Evolutionary conservation across 2,113 vertebrate genomes (phyloP).

Genomic region (Struthio camelus): DNA sequence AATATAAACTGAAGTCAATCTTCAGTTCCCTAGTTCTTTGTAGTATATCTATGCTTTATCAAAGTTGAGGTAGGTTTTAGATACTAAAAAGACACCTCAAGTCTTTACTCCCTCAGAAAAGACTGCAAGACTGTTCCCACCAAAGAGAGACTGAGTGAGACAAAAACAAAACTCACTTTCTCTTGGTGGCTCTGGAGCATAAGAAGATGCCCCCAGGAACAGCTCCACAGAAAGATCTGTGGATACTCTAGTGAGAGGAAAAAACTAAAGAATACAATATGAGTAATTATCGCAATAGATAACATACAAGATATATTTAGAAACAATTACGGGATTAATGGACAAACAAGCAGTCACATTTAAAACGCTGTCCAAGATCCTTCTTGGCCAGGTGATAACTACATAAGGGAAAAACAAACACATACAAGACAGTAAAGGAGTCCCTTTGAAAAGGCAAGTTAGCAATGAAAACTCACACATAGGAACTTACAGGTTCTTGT

Average conservation of each 20-base stretch:
- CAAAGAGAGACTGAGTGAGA: neutral
- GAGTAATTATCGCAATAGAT: neutral
- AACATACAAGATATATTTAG: neutral
- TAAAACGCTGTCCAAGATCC: neutral
- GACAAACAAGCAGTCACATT: neutral
- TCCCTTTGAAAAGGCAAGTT: neutral
- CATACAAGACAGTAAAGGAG: neutral
- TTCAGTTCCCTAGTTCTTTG: neutral
- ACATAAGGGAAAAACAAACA: accelerated
- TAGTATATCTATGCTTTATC: neutral
- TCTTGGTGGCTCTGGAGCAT: neutral
- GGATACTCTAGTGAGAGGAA: neutral
- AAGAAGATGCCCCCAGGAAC: neutral
- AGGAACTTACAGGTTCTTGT: slow-evolving; percentile 75
- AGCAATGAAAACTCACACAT: neutral
- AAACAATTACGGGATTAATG: neutral
- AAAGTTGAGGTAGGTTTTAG: neutral
- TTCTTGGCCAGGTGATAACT: neutral
- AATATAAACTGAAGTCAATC: neutral
- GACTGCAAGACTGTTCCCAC: neutral
- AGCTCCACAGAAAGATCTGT: neutral
- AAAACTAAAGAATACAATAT: neutral
- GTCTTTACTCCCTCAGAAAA: neutral
- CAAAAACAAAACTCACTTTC: neutral
- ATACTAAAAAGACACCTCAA: neutral